phyloP scores from a whole-genome alignment of 2,797 vertebrate species.

The Hippopotamyrus pictus region DNA sequence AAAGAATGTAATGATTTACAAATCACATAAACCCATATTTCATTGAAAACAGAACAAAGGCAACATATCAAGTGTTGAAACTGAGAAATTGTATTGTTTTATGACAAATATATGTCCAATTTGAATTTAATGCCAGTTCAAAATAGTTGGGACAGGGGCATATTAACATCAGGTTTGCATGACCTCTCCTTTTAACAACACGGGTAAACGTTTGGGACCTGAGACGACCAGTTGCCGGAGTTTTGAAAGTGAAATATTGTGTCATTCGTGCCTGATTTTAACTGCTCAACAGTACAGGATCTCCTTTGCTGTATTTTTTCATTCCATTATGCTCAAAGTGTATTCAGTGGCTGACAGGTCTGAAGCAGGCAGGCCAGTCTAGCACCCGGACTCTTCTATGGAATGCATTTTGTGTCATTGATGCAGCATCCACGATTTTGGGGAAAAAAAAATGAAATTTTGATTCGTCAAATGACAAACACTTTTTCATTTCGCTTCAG shows the following conservation, averaged over 20 bases:
- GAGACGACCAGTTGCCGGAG: neutral
- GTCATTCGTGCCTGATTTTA: neutral
- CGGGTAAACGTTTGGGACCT: neutral
- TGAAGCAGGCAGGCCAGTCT: neutral
- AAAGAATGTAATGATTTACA: neutral
- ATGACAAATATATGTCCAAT: neutral
- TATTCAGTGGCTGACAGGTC: neutral
- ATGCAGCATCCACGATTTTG: neutral
- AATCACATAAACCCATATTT: neutral
- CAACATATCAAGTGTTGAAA: too few relatives aligned
- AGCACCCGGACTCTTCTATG: neutral
- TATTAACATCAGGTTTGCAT: neutral
- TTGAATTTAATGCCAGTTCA: neutral
- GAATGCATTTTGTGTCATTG: neutral
- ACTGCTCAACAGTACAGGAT: neutral
- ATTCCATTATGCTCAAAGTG: neutral
- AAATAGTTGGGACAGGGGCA: neutral
- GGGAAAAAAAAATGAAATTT: neutral
- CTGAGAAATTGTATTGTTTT: neutral
- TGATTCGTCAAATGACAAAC: neutral
- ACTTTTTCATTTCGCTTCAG: neutral
- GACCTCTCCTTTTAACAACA: neutral
- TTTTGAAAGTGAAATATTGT: neutral
- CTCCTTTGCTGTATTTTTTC: neutral
- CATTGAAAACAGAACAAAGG: neutral